Conservation (phyloP, 2,113 vertebrate species). For the Platycercus adscitus region DNA sequence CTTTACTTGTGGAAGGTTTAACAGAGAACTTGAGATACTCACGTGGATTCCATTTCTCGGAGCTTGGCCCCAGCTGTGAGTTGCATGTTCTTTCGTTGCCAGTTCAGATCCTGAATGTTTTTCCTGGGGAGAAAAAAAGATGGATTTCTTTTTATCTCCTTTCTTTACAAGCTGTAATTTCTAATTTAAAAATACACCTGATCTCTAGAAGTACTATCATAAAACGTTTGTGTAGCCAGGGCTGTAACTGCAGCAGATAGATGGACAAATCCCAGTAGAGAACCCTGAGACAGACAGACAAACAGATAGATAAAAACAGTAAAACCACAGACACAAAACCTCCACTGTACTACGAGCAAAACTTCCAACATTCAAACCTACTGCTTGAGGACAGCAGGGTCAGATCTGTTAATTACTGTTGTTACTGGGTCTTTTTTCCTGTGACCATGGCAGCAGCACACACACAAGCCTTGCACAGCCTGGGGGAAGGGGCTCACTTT, state of each 20-base stretch:
- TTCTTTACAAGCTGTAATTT: background rate
- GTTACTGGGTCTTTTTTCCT: background rate
- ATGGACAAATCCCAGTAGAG: background rate
- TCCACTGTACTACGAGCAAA: background rate
- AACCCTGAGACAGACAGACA: background rate
- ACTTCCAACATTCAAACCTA: background rate
- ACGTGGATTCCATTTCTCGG: constrained; percentile 97
- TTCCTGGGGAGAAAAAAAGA: constrained; percentile 78
- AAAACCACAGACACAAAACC: background rate
- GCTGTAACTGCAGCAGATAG: background rate
- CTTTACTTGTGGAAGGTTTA: background rate
- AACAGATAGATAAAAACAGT: background rate
- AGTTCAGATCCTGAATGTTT: constrained; percentile 96
- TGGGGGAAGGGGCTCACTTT: background rate
- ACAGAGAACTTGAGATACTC: constrained; percentile 60
- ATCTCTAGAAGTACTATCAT: background rate
- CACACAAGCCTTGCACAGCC: background rate
- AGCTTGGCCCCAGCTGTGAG: constrained; percentile 93
- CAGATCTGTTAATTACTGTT: background rate
- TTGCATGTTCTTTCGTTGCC: constrained; percentile 97
- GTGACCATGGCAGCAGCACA: background rate
- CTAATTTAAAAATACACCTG: background rate
- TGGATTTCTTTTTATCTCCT: background rate
- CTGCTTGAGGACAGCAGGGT: background rate
- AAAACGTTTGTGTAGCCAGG: background rate